A percentile compares a stretch with the other conserved stretches of the same genome.
phyloP scores from a whole-genome alignment of 2,888 invertebrate species.

The Tupiocoris notatus region DNA sequence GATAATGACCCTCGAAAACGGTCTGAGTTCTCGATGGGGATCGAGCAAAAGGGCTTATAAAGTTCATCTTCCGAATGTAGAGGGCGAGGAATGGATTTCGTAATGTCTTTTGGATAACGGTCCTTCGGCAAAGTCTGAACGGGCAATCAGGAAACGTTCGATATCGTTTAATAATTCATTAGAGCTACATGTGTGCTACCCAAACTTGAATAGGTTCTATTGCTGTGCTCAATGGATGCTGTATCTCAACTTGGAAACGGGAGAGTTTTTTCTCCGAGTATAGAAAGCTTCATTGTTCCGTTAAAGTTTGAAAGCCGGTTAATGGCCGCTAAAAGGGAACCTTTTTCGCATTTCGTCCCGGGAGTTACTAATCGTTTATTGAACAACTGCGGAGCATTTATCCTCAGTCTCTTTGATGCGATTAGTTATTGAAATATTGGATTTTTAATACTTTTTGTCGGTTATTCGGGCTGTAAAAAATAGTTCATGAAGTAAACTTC shows the following conservation, averaged over 20 bases:
- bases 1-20: not conserved
- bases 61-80: not conserved
- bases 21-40: no score
- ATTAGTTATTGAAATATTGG: no score
- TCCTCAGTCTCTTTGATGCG: no score
- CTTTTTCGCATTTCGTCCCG: no score
- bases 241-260: not conserved
- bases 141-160: not conserved
- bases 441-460: no score
- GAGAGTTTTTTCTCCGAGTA: not conserved
- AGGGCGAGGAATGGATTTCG: not conserved
- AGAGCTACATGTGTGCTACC: not conserved
- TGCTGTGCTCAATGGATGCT: not conserved
- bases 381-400: no score
- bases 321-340: not conserved
- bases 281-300: not conserved
- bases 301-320: not conserved
- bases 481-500: no score
- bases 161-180: not conserved
- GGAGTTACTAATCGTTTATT: no score
- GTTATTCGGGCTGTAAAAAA: no score
- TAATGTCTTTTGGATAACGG: not conserved
- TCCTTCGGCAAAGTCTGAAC: not conserved
- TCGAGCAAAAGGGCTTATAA: not conserved
- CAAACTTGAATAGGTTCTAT: not conserved